Evolutionary conservation across 2,797 vertebrate species (phyloP), one percentile per base, ranked within the genome.

Genomic region (Acipenser transmontanus): DNA sequence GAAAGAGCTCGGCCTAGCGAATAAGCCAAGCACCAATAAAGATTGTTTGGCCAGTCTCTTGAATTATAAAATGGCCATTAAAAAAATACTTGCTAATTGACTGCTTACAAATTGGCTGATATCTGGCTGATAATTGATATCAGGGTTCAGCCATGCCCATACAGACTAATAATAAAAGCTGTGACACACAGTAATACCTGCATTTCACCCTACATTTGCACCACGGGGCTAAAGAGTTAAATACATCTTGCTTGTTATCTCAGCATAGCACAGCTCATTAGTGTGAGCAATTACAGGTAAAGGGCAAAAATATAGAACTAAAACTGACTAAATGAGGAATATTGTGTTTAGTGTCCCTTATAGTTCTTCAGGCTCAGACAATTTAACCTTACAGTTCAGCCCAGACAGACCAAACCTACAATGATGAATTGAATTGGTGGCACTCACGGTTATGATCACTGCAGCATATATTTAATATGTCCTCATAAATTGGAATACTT

Each of bases 401-500:
- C 65, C 71, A 68, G 70, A 64, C 65, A 60, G 63, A 64, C 64
- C 63, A 62, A 72, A 65, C 67, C 67, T 61, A 20, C 70, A 69
- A 66, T 71, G 65, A 77, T 74, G 71, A 76, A 73, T 77, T 74
- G 67, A 75, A 72, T 70, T 65, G 54, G 70, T 71, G 71, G 61
- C 67, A 73, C 71, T 69, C 64, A 65, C 66, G 50, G 61, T 63
- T 66, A 59, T 69, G 70, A 73, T 78, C 74, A 76, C 63, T 69
- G 66, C 76, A 73, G 70, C 75, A 48, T 78, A 83, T 76, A 83
- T 85, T 81, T 80, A 82, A 85, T 88, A 76, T 78, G 77, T 73
- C 63, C 73, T 64, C 75, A 77, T 85, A 77, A 87, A 88, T 79
- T 84, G 76, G 78, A 81, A 81, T 81, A 88, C 88, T 85, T 86